Percentiles rank a stretch among this genome's conserved stretches.
These are phyloP conservation scores for Candidula unifasciata DNA, from an alignment of 2,888 invertebrate genomes.

Conservation along the genomic window DNA sequence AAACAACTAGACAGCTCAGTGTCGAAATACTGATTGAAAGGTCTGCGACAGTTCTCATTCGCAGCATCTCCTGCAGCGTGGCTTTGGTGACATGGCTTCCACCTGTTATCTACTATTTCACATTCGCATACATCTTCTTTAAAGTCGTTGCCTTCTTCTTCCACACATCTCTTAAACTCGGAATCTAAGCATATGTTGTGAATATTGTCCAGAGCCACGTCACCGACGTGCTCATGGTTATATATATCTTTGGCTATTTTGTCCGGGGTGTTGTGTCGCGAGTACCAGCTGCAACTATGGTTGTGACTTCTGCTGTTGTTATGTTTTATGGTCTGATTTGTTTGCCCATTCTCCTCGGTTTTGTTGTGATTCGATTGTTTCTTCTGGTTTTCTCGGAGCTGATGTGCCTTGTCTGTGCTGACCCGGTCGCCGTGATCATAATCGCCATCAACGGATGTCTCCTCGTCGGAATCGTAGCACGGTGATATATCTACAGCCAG, in stretches of 20 bases:
- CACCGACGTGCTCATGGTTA: constrained; percentile 47
- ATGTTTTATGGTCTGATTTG: background rate
- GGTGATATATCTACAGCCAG: constrained; percentile 48
- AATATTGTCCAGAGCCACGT: constrained; percentile 25
- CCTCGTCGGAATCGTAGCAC: constrained; percentile 22
- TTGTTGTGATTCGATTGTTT: background rate
- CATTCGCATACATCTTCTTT: constrained; percentile 30
- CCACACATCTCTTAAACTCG: constrained; percentile 45
- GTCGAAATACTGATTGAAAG: constrained; percentile 28
- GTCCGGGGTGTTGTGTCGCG: constrained; percentile 47
- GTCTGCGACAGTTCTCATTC: background rate
- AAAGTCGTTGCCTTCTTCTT: constrained; percentile 49
- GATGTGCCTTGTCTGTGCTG: background rate
- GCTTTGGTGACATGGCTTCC: background rate
- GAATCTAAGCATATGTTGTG: constrained; percentile 39
- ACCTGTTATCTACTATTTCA: constrained; percentile 1
- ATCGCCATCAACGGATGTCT: background rate
- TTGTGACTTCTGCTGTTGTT: background rate
- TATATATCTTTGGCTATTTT: constrained; percentile 49
- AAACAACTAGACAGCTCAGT: constrained; percentile 30
- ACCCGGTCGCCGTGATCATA: background rate
- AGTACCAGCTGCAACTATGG: constrained; percentile 47
- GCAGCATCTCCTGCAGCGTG: background rate
- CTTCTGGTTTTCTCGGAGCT: background rate
- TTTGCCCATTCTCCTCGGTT: background rate